These are phyloP conservation scores for Phalacrocorax carbo DNA, from an alignment of 2,113 vertebrate species.

Conservation along the genomic window DNA sequence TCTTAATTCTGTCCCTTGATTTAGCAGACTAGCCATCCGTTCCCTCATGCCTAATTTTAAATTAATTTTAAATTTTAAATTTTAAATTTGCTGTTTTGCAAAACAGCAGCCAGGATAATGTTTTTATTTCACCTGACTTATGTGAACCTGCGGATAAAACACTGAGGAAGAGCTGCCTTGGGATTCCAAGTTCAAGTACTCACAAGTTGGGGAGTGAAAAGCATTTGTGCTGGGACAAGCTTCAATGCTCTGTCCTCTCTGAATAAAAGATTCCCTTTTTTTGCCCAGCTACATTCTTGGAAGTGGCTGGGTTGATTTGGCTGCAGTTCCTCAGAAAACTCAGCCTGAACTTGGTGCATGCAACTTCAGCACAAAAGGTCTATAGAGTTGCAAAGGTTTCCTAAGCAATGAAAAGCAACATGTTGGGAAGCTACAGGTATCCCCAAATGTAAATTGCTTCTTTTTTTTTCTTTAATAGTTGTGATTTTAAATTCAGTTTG, in stretches of 20 bases:
- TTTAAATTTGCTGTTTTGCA: no score
- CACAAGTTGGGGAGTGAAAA: not conserved
- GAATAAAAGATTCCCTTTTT: constrained; percentile 44
- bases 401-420: not conserved
- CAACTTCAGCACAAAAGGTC: constrained; percentile 8
- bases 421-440: not conserved
- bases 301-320: constrained; percentile 50
- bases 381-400: not conserved
- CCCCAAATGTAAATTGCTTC: not conserved
- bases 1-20: not conserved
- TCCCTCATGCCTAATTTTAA: not conserved
- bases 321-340: constrained; percentile 24
- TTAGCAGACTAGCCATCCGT: not conserved
- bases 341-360: not conserved
- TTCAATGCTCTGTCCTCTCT: constrained; percentile 39
- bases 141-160: rapidly evolving
- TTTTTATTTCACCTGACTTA: constrained; percentile 16
- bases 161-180: not conserved
- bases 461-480: not conserved
- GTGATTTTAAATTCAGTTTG: not conserved
- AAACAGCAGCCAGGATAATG: not conserved
- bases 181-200: not conserved
- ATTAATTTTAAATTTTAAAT: no score
- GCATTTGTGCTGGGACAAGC: not conserved
- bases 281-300: constrained; percentile 19